Base-by-base conservation (phyloP, 2,797 vertebrate genomes). In the Gorsachius magnificus region DNA sequence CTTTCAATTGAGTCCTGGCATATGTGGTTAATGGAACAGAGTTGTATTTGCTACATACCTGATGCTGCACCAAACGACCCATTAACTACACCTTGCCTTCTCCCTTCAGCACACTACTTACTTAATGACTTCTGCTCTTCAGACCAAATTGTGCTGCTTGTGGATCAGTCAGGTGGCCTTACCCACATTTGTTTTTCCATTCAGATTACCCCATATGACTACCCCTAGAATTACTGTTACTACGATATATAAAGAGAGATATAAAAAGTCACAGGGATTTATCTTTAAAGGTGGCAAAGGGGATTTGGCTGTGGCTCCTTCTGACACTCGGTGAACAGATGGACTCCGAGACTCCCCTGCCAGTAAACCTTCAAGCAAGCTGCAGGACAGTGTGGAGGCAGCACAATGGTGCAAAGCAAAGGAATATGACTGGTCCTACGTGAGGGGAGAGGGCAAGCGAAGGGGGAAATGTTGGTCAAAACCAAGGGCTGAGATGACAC, bases 1-100 rank as follows among this genome's bases (percentile, higher is more conserved):
- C 56, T 66, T 93, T 93, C 97, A 96, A 96, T 91, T 95, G 95
- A 89, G 90, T 54, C 26, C 76, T 63, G 72, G 81, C 87, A 87
- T 74, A 90, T 87, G 71, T 65, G 58, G 93, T 90, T 95, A 97
- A 95, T 94, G 84, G 93, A 92, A 92, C 65, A 31, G 81, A 76
- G 57, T 3, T 87, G 41, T 68, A 87, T 89, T 93, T 77, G 85
- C 84, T 66, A 63, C 16, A 29, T 41, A 95, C 85, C 87, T 89
- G 93, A 88, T 92, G 93, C 84, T 93, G 93, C 69, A 87, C 82
- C 88, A 77, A 94, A 85, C 5, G 87, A 64, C 64, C 61, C 71
- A 89, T 78, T 77, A 83, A 92, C 92, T 93, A 85, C 50, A 71
- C 56, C 64, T 65, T 9, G 45, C 86, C 63, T 84, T 82, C 61